Evolutionary conservation across 2,113 vertebrate species (phyloP).

Genomic region (Hyaena hyaena): DNA sequence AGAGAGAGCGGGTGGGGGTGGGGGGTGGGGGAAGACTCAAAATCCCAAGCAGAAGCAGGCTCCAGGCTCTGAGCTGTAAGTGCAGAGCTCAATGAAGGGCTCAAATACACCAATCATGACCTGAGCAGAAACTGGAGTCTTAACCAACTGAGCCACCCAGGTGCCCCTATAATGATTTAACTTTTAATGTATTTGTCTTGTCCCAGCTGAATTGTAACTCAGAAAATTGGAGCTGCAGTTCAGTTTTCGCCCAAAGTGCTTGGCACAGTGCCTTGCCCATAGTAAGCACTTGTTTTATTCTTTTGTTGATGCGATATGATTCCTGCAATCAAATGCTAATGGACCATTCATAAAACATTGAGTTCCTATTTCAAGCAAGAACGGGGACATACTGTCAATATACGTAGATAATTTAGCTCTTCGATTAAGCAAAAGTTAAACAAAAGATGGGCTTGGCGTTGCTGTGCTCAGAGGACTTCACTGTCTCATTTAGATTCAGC

Average conservation of each 20-base stretch:
- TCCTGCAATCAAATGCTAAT: background rate
- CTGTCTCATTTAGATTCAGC: background rate
- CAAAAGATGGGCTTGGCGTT: background rate
- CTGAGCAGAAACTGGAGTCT: too few relatives aligned
- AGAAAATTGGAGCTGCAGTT: background rate
- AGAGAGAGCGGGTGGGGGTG: too few relatives aligned
- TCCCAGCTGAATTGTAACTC: background rate
- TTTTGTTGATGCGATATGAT: background rate
- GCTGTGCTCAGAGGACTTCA: accelerated
- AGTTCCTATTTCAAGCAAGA: background rate
- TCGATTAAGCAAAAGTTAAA: background rate
- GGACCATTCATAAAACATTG: background rate
- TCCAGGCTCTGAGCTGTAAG: too few relatives aligned
- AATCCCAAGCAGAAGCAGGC: too few relatives aligned
- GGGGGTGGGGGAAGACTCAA: too few relatives aligned
- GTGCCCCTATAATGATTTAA: background rate
- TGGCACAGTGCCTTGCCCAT: background rate
- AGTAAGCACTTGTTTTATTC: background rate
- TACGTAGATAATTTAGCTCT: background rate
- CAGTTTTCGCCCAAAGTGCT: background rate
- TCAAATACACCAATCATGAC: too few relatives aligned
- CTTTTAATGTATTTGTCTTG: constrained; percentile 12
- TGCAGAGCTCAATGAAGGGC: too few relatives aligned
- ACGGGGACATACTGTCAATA: background rate
- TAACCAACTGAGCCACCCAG: too few relatives aligned